Evolutionary conservation across 2,797 vertebrate genomes (phyloP).

Genomic region (Centropyge bicolor): DNA sequence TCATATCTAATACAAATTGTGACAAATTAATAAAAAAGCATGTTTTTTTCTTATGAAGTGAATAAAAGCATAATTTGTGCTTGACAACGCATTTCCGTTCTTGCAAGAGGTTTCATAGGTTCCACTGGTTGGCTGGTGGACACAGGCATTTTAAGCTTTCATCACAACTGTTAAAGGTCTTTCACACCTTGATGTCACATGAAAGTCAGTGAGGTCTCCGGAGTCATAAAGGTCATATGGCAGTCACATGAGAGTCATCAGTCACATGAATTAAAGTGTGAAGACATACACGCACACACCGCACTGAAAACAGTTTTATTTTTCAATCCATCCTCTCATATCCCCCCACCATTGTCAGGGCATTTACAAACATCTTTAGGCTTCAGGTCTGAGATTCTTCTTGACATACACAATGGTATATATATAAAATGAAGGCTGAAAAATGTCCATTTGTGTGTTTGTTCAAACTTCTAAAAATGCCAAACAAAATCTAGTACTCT

Average conservation of each 20-base stretch:
- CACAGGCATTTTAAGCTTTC: not conserved
- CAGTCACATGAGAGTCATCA: not conserved
- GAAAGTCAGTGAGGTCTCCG: not conserved
- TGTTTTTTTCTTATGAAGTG: too few relatives aligned
- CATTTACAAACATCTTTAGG: not conserved
- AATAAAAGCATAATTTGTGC: not conserved
- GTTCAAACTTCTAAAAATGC: constrained; percentile 12
- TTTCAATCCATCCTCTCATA: not conserved
- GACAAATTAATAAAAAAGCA: too few relatives aligned
- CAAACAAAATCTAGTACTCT: not conserved
- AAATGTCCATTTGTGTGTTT: not conserved
- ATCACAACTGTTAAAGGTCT: not conserved
- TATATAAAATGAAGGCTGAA: not conserved
- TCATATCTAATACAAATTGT: not conserved
- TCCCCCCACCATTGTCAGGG: not conserved
- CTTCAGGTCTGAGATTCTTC: not conserved
- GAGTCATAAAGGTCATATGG: constrained; percentile 1
- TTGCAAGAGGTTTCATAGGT: not conserved
- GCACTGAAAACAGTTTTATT: too few relatives aligned
- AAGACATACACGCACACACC: not conserved
- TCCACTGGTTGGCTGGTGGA: not conserved
- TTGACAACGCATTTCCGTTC: not conserved
- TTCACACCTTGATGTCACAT: not conserved
- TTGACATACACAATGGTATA: not conserved
- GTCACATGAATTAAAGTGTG: not conserved